phyloP scores from a whole-genome alignment of 2,797 vertebrate genomes.

The Pseudocheirus occidentalis region DNA sequence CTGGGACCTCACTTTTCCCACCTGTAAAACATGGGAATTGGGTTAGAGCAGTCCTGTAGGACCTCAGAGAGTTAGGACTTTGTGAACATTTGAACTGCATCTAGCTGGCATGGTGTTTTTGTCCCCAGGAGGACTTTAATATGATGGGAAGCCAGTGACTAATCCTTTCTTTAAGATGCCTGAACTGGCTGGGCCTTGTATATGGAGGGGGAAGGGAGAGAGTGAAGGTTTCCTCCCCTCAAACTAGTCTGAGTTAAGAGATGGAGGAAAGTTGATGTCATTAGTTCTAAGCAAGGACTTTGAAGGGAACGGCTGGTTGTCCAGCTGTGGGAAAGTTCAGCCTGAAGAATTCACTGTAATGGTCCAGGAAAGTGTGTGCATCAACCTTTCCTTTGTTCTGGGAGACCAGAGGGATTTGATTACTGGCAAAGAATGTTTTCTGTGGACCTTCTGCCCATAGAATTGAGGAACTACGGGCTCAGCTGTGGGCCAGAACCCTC shows the following conservation, averaged over 20 bases:
- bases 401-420: conserved; percentile 25
- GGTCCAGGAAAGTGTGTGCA: conserved; percentile 26
- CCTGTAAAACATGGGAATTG: background rate
- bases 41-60: background rate
- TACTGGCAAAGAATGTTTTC: conserved; percentile 37
- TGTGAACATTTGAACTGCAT: background rate
- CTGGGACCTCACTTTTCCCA: background rate
- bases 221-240: conserved; percentile 68
- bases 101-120: conserved; percentile 28
- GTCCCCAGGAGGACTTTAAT: conserved; percentile 56
- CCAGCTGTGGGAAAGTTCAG: conserved; percentile 65
- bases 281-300: conserved; percentile 67
- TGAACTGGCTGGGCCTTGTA: conserved; percentile 14
- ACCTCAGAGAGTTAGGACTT: background rate
- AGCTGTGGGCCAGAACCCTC: conserved; percentile 21
- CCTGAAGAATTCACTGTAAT: conserved; percentile 34
- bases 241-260: conserved; percentile 69
- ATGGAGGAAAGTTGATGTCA: conserved; percentile 75
- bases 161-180: conserved; percentile 51
- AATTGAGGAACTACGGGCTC: conserved; percentile 40
- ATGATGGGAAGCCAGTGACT: conserved; percentile 20
- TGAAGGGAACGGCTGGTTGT: conserved; percentile 72
- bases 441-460: conserved; percentile 34
- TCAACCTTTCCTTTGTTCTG: conserved; percentile 5
- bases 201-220: conserved; percentile 15